Base-by-base conservation (phyloP, 2,113 vertebrate genomes). In the Zootoca vivipara region DNA sequence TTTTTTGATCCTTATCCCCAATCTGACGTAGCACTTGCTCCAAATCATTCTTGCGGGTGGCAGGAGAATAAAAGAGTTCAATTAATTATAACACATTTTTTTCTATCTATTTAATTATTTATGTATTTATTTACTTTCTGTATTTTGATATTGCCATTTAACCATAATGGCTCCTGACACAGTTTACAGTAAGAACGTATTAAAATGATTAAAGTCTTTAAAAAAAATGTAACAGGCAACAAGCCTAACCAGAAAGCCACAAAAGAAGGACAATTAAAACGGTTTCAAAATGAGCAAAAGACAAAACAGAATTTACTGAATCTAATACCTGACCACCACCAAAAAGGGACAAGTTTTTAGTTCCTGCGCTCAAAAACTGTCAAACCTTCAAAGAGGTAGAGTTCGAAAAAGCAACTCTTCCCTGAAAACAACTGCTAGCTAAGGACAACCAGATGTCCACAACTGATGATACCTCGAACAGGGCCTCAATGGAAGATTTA, bases 1-100 rank as follows among this genome's bases (percentile, higher is more conserved):
- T 99, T 96, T 99, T 99, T 97, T 99, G 99, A 94, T 99, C 99
- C 89, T 99, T 99, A 92, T 99, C 99, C 24, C 99, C 98, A 89
- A 99, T 99, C 95, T 99, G 99, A 90, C 99, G 98, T 82, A 99
- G 90, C 9, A 99, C 99, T 96, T 99, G 99, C 90, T 99, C 99
- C 96, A 99, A 93, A 95, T 99, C 99, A 92, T 98, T 99, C 99
- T 99, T 74, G 46, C 4, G 20, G 42, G 69, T 7, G 42, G 42
- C 52, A 93, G 80, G 96, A 95, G 91, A 93, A 87, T 15, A 93
- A 77, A 94, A 91, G 15, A 90, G 85, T 15, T 64, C 87, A 83
- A 91, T 96, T 95, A 95, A 91, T 64, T 40, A 94, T 3, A 52
- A 52, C 77, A 78, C 13, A 26, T 77, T 67, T 85, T 22, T 7